Base-by-base conservation (phyloP, 2,888 invertebrate genomes). In the Luffia ferchaultella region DNA sequence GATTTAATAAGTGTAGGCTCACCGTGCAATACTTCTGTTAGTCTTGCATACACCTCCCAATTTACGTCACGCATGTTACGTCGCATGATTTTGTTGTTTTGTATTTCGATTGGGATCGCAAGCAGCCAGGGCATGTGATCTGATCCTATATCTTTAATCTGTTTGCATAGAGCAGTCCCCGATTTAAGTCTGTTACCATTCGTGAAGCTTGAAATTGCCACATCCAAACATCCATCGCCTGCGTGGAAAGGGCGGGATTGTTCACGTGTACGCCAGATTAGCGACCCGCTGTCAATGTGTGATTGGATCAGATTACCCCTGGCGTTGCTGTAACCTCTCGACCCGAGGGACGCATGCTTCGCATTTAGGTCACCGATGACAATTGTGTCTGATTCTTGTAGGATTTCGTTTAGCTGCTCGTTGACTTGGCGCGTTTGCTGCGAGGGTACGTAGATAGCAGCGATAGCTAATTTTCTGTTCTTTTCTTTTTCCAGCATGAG, bases 81-180 rank as follows among this genome's bases (percentile, higher is more conserved):
- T 16, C 45, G 16, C 18, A 18, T 16, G 16, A 18, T 16, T 17
- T 45, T 18, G 18, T 45, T 18, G 45, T 18, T 16, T 45, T 17
- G 18, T 16, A 45, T 18, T 12, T n/a, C 45, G 17, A 18, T 18
- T 16, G 16, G 16, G 16, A 45, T 45, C 12, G 45, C 17, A 18
- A 45, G 45, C 16, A 17, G 16, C 45, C 45, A 45, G 16, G 45
- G 45, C 18, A 45, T 17, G 45, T 45, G 45, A 45, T 45, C 45
- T 2, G 12, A 18, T 16, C 45, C 45, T 15, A 45, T 45, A 3
- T 16, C 16, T 45, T 45, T 18, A 18, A 45, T 18, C 12, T 45
- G 45, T 45, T 18, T 30, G 30, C 30, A 30, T 12, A 30, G 45
- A 16, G 45, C 30, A 16, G 18, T 45, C 18, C 18, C 18, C 2